Evolutionary conservation across 2,888 invertebrate genomes (phyloP), one percentile per base, ranked within the genome.

Genomic region (Catotricha subobsoleta): DNA sequence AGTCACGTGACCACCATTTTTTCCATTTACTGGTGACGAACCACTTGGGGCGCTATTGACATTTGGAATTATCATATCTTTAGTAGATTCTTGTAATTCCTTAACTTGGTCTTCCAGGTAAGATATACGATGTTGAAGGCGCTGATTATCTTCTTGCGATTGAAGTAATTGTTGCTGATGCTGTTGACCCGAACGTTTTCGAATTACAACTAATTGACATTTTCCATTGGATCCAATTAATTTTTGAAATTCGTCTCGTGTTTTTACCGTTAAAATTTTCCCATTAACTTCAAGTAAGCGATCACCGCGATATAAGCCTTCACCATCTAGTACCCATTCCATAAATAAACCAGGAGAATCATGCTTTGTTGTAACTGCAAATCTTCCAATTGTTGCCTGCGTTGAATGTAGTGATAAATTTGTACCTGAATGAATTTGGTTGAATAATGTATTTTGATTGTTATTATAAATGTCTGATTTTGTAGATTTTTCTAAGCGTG

Each of bases 41-140:
- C n/a, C n/a, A n/a, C n/a, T n/a, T n/a, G n/a, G n/a, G 5, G 23
- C 23, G 9, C 6, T n/a, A n/a, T n/a, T n/a, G n/a, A n/a, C n/a
- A n/a, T n/a, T n/a, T n/a, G n/a, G n/a, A n/a, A n/a, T n/a, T n/a
- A 31, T 16, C 1, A 35, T 4, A 20, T 59, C 59, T 46, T 62
- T 61, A 2, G 50, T 49, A 2, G 48, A 49, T 2, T 48, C 59
- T 41, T 75, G 66, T 38, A 76, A 58, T 49, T 76, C 74, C 1
- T 68, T 65, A 48, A 84, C 84, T 62, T 87, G 87, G 55, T 88
- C 87, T 59, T 90, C 88, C 43, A 90, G 69, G 60, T 88, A 88
- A 2, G 84, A 82, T 52, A 88, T 88, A 49, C 88, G 70, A 60
- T 88, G 88, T 12, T 84, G 84, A 44, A 88, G 68, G 39, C 87